Evolutionary conservation across 2,888 invertebrate species (phyloP).

Genomic region (Minunthozetes semirufus): DNA sequence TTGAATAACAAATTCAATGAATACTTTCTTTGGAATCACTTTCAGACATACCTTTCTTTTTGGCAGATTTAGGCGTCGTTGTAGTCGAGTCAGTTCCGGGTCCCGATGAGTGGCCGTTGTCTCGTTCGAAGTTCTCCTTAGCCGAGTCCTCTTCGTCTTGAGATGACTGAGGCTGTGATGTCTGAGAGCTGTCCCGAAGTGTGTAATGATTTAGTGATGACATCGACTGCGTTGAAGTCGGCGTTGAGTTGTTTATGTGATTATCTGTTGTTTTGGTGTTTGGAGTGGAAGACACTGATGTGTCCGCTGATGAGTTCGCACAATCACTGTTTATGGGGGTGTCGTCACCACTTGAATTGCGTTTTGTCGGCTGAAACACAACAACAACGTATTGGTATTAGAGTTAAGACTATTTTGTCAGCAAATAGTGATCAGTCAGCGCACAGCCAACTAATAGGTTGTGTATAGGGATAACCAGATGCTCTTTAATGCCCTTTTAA

Average conservation of each 20-base stretch:
- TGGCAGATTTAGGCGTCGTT: conserved; percentile 23
- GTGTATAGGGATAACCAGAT: no score
- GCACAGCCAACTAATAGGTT: no score
- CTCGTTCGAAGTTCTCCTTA: conserved; percentile 39
- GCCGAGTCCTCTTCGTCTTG: conserved; percentile 41
- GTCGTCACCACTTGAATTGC: conserved; percentile 2
- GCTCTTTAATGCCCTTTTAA: no score
- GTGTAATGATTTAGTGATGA: conserved; percentile 15
- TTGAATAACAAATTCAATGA: no score
- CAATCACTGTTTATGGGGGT: background rate
- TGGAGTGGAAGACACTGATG: conserved; percentile 17
- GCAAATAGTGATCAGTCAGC: no score
- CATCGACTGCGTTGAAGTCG: background rate
- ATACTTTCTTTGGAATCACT: no score
- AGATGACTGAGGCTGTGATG: conserved; percentile 34
- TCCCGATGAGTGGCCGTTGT: conserved; percentile 34
- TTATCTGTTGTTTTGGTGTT: background rate
- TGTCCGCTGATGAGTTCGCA: background rate
- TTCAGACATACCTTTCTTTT: conserved; percentile 37
- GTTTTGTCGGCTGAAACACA: background rate
- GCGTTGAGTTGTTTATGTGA: background rate
- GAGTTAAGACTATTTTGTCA: no score
- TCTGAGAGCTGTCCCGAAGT: background rate
- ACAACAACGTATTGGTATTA: background rate
- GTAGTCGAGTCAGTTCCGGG: conserved; percentile 31